Conservation (phyloP, 23 tunicate species). For the Botrylloides violaceus region DNA sequence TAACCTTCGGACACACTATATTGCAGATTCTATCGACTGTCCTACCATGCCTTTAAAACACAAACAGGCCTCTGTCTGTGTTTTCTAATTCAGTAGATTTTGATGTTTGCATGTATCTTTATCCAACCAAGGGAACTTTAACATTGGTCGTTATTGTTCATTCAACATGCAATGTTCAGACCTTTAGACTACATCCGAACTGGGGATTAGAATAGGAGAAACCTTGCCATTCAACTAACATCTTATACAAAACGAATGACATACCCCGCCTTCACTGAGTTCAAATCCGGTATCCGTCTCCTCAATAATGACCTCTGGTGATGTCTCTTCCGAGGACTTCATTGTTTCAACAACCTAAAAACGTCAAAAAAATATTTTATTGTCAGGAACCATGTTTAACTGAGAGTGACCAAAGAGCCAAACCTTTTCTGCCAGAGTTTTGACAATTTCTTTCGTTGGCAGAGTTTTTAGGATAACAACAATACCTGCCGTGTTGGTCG, state of each 20-base stretch:
- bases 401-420: background rate
- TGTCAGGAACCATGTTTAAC: too few relatives aligned
- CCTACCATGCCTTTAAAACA: background rate
- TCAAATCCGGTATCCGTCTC: constrained; percentile 15
- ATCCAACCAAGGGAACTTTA: background rate
- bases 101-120: background rate
- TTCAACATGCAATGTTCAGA: too few relatives aligned
- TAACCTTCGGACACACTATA: background rate
- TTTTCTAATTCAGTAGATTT: background rate
- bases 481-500: constrained; percentile 64
- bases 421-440: constrained; percentile 67
- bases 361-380: too few relatives aligned
- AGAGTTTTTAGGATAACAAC: constrained; percentile 79
- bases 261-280: constrained; percentile 9
- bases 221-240: too few relatives aligned
- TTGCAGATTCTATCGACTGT: background rate
- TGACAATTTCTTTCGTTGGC: constrained; percentile 84
- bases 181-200: too few relatives aligned
- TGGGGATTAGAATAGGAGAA: too few relatives aligned
- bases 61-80: background rate
- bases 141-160: too few relatives aligned
- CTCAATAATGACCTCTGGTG: background rate
- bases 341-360: constrained; percentile 9
- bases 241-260: too few relatives aligned
- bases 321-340: background rate